phyloP scores from a whole-genome alignment of 2,113 vertebrate genomes.

The Emydocephalus ijimae region DNA sequence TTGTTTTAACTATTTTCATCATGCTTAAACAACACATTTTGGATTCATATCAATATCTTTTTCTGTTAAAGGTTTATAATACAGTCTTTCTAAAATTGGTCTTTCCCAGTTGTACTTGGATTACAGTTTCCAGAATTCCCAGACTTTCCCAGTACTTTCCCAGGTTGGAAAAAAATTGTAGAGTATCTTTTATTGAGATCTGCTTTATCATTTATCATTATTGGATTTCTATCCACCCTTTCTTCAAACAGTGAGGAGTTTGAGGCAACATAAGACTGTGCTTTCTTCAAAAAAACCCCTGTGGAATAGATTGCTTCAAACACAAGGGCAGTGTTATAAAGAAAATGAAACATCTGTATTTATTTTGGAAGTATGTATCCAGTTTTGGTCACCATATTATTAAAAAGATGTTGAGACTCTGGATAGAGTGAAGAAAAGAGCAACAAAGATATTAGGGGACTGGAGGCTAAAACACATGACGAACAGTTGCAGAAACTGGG shows the following conservation, averaged over 20 bases:
- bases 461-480: neutral
- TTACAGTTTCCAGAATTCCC: neutral
- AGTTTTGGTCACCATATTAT: neutral
- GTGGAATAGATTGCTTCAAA: neutral
- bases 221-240: neutral
- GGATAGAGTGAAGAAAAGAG: neutral
- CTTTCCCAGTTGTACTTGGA: neutral
- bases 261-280: neutral
- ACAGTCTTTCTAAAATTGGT: neutral
- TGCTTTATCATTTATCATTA: constrained; percentile 47
- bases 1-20: neutral
- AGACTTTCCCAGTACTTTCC: neutral
- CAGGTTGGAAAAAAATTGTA: neutral
- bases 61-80: neutral
- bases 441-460: neutral
- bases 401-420: neutral
- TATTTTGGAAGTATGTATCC: neutral
- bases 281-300: neutral
- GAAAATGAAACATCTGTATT: neutral
- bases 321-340: neutral
- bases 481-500: neutral
- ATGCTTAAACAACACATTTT: neutral
- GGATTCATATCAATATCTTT: neutral
- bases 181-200: constrained; percentile 30
- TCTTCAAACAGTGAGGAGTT: neutral